phyloP scores from a whole-genome alignment of 1,140 invertebrate genomes.

The Rhysida immarginata region DNA sequence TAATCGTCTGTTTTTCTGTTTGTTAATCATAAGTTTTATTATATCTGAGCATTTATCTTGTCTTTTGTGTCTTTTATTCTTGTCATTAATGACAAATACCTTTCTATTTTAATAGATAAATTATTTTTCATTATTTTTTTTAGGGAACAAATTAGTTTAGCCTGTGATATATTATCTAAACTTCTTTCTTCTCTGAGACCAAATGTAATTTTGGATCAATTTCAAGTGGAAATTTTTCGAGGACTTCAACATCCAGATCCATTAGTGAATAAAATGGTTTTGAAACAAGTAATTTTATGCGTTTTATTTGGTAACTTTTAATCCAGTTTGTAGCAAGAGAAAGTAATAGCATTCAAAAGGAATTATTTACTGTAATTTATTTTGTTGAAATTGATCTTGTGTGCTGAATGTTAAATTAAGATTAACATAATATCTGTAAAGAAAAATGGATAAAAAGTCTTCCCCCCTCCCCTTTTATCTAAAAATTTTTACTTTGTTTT shows the following conservation, averaged over 20 bases:
- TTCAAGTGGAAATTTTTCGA: slow-evolving; percentile 25
- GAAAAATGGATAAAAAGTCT: not conserved
- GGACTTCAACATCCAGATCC: slow-evolving; percentile 28
- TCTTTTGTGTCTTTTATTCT: no score
- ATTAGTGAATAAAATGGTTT: slow-evolving; percentile 24
- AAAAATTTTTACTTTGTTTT: not conserved
- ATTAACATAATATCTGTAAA: not conserved
- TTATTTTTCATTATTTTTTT: no score
- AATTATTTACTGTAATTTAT: not conserved
- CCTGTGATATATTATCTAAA: slow-evolving; percentile 31
- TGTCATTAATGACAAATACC: no score
- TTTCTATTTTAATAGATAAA: not conserved
- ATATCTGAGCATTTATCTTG: no score
- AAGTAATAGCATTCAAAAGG: not conserved
- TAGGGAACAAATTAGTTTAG: slow-evolving; percentile 29
- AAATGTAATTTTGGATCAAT: slow-evolving; percentile 27
- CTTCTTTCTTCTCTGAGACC: slow-evolving; percentile 28
- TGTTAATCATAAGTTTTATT: no score
- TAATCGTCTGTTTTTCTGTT: no score
- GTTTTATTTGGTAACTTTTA: not conserved
- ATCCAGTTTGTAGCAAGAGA: not conserved
- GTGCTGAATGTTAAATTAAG: not conserved
- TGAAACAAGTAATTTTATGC: slow-evolving; percentile 26
- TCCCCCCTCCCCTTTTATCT: not conserved
- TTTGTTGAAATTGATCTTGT: not conserved